Base-by-base conservation (phyloP, 1,140 invertebrate species). In the Phthorimaea operculella region DNA sequence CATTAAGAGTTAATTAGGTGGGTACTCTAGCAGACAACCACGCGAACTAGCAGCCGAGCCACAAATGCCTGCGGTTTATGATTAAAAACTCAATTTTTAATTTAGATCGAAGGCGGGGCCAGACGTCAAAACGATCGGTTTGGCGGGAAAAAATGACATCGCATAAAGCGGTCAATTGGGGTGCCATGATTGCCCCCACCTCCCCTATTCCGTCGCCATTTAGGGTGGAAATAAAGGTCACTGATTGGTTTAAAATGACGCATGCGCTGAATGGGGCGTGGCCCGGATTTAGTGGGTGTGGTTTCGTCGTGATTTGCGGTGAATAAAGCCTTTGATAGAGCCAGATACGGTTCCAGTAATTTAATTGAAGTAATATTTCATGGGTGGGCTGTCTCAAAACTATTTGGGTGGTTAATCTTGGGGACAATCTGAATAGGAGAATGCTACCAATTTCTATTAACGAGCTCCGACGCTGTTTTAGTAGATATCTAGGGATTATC, bases 271-370 rank as follows among this genome's bases (percentile, higher is more conserved):
- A 39, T 11, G 33, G 62, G 80, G 72, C 72, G 80, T 60, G 63
- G 65, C 14, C 64, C 70, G 63, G 69, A 72, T 74, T 73, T 70
- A 59, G 69, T 69, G 74, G 80, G 79, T 74, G 77, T 77, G 77
- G 73, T 76, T 59, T 63, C 55, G 60, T 74, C 64, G 76, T 81
- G 80, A 83, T 83, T 82, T 83, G 80, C 76, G 78, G 80, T 83
- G 70, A 63, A 47, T 48, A 52, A 74, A 71, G 70, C 73, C 75
- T 81, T 80, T 83, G 77, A 83, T 83, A 82, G 77, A 66, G 17
- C n/a, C 77, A 78, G 80, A 64, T 52, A 49, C 58, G 74, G 59
- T 63, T 72, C 15, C 57, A 14, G 4, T 55, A 51, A 47, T 18
- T 47, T 15, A 47, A 47, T 16, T 47, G 15, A 15, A 47, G 33